These are phyloP conservation scores for Silurus glanis DNA, from an alignment of 2,113 vertebrate species.

Conservation along the genomic window DNA sequence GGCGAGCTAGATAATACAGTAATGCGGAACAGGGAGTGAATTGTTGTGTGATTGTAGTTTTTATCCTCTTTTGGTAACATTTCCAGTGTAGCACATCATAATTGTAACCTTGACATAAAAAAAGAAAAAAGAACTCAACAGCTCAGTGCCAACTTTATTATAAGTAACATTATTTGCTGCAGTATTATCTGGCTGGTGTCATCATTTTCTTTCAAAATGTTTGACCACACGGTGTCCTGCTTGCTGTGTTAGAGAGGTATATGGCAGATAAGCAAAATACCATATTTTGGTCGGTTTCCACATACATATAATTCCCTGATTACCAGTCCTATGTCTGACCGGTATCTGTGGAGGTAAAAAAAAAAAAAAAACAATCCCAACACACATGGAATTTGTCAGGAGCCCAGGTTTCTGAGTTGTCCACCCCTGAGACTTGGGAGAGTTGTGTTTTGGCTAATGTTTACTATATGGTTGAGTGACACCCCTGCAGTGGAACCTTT, in stretches of 20 bases:
- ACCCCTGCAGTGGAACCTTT: slow-evolving; percentile 2
- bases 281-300: not conserved
- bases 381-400: not conserved
- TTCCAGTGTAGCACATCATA: not conserved
- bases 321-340: not conserved
- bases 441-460: slow-evolving; percentile 16
- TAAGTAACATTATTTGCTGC: not conserved
- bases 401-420: not conserved
- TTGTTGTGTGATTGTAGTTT: not conserved
- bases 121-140: too few relatives aligned
- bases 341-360: too few relatives aligned
- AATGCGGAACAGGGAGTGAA: not conserved
- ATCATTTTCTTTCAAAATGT: not conserved
- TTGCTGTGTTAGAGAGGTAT: not conserved
- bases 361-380: too few relatives aligned
- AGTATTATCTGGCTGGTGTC: not conserved
- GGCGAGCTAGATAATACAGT: too few relatives aligned
- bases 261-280: not conserved
- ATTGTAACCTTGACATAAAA: not conserved
- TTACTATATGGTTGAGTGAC: not conserved
- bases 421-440: not conserved
- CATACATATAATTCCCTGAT: not conserved
- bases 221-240: not conserved
- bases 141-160: too few relatives aligned
- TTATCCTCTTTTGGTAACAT: not conserved